Base-by-base conservation (phyloP, 2,888 invertebrate species). In the Plusia festucae region DNA sequence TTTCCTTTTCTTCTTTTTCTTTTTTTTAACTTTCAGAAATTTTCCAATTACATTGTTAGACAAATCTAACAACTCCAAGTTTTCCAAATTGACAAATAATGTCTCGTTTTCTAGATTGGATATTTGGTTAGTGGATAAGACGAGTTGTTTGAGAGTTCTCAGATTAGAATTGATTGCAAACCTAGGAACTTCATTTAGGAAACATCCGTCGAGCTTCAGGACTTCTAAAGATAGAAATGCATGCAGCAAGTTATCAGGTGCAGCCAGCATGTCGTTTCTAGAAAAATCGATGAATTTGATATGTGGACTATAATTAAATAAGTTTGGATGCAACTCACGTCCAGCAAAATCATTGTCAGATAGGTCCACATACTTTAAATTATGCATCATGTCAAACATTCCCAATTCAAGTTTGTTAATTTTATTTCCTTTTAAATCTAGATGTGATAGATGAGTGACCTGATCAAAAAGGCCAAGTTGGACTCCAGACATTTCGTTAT, bases 91-190 rank as follows among this genome's bases (percentile, higher is more conserved):
- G 0, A 79, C 49, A 56, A 81, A 81, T 9, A 49, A 52, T 0
- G 60, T 57, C 8, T 71, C 51, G 68, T 85, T 86, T 11, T 86
- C 85, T 22, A 93, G 73, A 56, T 88, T 76, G 0, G 69, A 67
- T 70, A 94, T 91, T 75, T 85, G 81, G 74, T 94, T 94, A 0
- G 75, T 82, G 1, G 91, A 89, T 15, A 94, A 32, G 54, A 86
- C 82, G 1, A 93, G 70, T 46, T 85, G 82, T 66, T 87, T 90
- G 76, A 93, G 77, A 3, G 90, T 88, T 54, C 79, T 87, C 58
- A 93, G 78, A 76, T 91, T 91, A 5, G 76, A 44, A 40, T 71
- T 82, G 0, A 74, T 85, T 9, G 84, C 86, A 71, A 93, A 94
- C 2, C 51, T 34, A 0, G 94, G 93, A 8, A 94, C 83, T 65